A percentile compares a stretch with the other conserved stretches of the same genome.
Conservation (phyloP, 1,140 invertebrate species). For the Tetranychus cinnabarinus region DNA sequence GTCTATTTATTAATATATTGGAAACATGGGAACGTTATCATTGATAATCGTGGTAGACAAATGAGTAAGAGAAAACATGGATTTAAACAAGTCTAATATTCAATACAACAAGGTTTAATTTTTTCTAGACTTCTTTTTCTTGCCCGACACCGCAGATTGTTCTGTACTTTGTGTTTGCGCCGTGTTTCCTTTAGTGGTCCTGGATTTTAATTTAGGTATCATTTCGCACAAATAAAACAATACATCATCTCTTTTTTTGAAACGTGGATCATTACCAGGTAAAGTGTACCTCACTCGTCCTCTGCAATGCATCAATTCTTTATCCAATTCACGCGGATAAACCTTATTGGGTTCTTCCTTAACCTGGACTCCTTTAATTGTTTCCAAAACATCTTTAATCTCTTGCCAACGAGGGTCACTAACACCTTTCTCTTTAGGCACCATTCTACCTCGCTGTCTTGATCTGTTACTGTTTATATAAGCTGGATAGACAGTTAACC, state of each 20-base stretch:
- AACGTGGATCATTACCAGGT: not conserved
- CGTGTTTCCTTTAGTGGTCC: conserved; percentile 23
- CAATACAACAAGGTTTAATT: not conserved
- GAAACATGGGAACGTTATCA: too few species aligned
- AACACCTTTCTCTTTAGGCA: conserved; percentile 62
- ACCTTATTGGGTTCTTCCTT: conserved; percentile 74
- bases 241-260: conserved; percentile 20
- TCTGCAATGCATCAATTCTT: conserved; percentile 45
- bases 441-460: conserved; percentile 52
- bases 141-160: not conserved
- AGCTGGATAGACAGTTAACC: conserved; percentile 76
- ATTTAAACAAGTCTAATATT: too few species aligned
- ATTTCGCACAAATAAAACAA: conserved; percentile 49
- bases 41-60: too few species aligned
- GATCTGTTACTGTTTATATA: conserved; percentile 88
- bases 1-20: too few species aligned
- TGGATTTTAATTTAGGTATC: conserved; percentile 75
- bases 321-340: conserved; percentile 70
- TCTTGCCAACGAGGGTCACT: conserved; percentile 83
- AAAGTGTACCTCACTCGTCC: conserved; percentile 38
- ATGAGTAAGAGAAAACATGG: too few species aligned
- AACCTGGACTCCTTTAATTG: conserved; percentile 46
- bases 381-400: conserved; percentile 66
- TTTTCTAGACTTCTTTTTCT: not conserved
- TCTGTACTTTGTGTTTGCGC: not conserved